Evolutionary conservation across 2,113 vertebrate species (phyloP).

Genomic region (Caracal caracal): DNA sequence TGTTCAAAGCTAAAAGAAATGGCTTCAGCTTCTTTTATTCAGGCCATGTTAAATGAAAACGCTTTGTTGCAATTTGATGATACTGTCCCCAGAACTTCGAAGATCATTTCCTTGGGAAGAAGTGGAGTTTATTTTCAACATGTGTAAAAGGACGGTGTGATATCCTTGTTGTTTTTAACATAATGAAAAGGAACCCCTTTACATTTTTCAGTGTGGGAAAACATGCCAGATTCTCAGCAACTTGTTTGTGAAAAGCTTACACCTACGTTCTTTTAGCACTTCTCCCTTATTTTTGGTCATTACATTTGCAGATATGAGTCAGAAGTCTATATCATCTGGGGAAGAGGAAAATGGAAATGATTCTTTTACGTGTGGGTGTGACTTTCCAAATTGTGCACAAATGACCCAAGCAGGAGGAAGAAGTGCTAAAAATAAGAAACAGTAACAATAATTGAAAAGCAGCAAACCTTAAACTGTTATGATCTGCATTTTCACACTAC

Average conservation of each 20-base stretch:
- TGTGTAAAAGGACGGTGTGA: slow-evolving; percentile 3
- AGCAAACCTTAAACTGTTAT: background rate
- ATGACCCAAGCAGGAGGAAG: background rate
- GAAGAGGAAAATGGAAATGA: background rate
- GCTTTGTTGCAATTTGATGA: background rate
- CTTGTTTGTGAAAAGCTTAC: slow-evolving; percentile 54
- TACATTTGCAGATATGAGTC: slow-evolving; percentile 55
- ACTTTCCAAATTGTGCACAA: background rate
- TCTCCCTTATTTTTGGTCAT: slow-evolving; percentile 64
- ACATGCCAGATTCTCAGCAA: slow-evolving; percentile 12
- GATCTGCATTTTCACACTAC: background rate
- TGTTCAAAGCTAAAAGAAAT: background rate
- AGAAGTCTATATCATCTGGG: slow-evolving; percentile 16
- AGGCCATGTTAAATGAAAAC: background rate
- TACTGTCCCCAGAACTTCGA: background rate
- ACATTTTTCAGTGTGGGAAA: slow-evolving; percentile 45
- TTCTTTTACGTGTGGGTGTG: background rate
- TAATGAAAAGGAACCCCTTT: slow-evolving; percentile 4
- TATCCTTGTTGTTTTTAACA: slow-evolving; percentile 12
- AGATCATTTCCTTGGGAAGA: background rate
- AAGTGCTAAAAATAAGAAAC: background rate
- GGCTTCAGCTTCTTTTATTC: background rate
- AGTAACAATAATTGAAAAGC: background rate
- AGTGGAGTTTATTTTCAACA: slow-evolving; percentile 18
- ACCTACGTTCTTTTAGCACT: background rate